Base-by-base conservation (phyloP, 2,888 invertebrate species). In the Luperina testacea region DNA sequence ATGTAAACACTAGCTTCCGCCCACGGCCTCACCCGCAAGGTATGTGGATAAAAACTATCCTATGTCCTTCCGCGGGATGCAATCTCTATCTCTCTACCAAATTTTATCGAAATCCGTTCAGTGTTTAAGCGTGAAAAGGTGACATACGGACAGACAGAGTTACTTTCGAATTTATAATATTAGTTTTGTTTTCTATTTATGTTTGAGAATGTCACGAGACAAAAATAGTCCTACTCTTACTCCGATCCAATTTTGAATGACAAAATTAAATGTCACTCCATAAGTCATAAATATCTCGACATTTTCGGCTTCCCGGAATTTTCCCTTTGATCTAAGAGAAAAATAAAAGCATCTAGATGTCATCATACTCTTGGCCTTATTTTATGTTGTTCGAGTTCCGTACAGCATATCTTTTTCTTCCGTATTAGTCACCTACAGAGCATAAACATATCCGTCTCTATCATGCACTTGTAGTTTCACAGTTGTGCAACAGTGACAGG, bases 211-310 rank as follows among this genome's bases (percentile, higher is more conserved):
- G 38, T 38, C 38, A 38, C 38, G 24, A 1, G 48, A 73, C 42
- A 82, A 61, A 84, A 84, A 82, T 82, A 45, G 45, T 45, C 57
- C 17, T 38, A 48, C 63, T 45, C 57, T 9, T 38, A 42, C 57
- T 42, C 20, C 24, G 27, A 80, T 64, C 59, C 42, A 80, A 81
- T 84, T 84, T 85, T 73, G 69, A 61, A 80, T 80, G 69, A 85
- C 81, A 80, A 84, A 85, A 45, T 45, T 45, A 45, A 11, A 45
- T 80, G 73, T 65, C 72, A 80, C 69, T 64, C 65, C 65, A 53
- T 73, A 80, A 38, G 38, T 38, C 38, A 38, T 38, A 38, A 64
- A 78, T 81, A 78, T 70, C 38, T 64, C 57, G 61, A 63, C 61
- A n/a, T 32, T n/a, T 59, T 71, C 17, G 67, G 27, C 27, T 53